Evolutionary conservation across 1,140 invertebrate species (phyloP), one percentile per base, ranked within the genome.

Genomic region (Hestina assimilis): DNA sequence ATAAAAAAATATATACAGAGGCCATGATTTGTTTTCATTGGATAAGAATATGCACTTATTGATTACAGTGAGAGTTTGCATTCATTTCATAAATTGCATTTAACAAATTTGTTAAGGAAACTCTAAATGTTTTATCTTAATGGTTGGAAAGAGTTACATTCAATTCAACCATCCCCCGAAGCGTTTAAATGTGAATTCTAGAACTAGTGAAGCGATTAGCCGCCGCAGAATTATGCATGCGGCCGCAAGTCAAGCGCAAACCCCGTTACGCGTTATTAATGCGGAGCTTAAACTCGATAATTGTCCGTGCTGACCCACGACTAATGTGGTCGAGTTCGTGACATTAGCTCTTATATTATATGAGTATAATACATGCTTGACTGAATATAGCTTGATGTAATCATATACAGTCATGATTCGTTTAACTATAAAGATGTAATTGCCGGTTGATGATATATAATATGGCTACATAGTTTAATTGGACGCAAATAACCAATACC

Each of bases 201-300:
- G 35, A 58, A 50, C 59, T 57, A 58, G 56, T 58, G 54, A 52
- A 48, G 56, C 63, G 66, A 66, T 69, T 69, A 63, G 67, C 53
- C 41, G 48, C 50, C 63, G 43, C 43, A 59, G 64, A 70, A 63
- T 66, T 56, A 63, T 63, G 60, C 47, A 63, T 42, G 60, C 60
- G 59, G 24, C 50, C 51, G 35, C 63, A 62, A 66, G 64, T 66
- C 64, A 66, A 57, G 64, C 64, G 59, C 64, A 66, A 62, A 63
- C 24, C 51, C 59, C 59, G 63, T 66, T 59, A 58, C 50, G 51
- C 47, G 64, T 66, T 66, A 66, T 66, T 66, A 66, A 66, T 66
- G 59, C 53, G 46, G 59, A 52, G 57, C 60, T 66, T 63, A 56
- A 52, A 63, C 59, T 63, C 56, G 64, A 66, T 66, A 66, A 66